A percentile compares a stretch with the other conserved stretches of the same genome.
Evolutionary conservation across 2,888 invertebrate genomes (phyloP).

Genomic region (Diarsia dahlii): DNA sequence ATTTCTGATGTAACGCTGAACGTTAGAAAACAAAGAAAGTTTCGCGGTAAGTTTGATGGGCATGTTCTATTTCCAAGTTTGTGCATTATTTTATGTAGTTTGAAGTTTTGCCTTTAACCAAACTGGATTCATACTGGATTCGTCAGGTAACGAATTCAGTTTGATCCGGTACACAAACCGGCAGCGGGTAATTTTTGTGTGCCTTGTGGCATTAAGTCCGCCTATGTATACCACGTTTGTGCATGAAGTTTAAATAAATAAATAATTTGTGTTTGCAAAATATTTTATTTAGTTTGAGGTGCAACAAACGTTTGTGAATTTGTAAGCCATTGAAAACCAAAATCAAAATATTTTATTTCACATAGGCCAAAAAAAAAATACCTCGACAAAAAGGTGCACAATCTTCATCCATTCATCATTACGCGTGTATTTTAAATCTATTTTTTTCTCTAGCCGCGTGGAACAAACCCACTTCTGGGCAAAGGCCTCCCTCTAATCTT

Average conservation of each 20-base stretch:
- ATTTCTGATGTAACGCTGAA: conserved; percentile 55
- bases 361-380: no score
- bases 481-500: no score
- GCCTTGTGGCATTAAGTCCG: no score
- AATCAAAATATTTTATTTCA: no score
- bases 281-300: background rate
- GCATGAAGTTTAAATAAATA: no score
- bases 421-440: background rate
- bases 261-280: no score
- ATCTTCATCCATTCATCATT: background rate
- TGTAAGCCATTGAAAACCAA: background rate
- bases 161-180: no score
- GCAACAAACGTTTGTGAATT: background rate
- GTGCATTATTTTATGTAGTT: conserved; percentile 49
- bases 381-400: no score
- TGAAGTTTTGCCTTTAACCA: conserved; percentile 43
- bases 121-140: conserved; percentile 29
- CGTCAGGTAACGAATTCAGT: no score
- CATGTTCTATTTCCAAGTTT: conserved; percentile 61
- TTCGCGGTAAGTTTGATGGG: conserved; percentile 61
- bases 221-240: no score
- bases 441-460: no score
- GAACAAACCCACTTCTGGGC: no score
- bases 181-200: conserved; percentile 3
- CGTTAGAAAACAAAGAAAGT: conserved; percentile 60